Percentiles rank a stretch among this genome's conserved stretches.
Evolutionary conservation across 2,113 vertebrate genomes (phyloP).

Genomic region (Mus pahari): DNA sequence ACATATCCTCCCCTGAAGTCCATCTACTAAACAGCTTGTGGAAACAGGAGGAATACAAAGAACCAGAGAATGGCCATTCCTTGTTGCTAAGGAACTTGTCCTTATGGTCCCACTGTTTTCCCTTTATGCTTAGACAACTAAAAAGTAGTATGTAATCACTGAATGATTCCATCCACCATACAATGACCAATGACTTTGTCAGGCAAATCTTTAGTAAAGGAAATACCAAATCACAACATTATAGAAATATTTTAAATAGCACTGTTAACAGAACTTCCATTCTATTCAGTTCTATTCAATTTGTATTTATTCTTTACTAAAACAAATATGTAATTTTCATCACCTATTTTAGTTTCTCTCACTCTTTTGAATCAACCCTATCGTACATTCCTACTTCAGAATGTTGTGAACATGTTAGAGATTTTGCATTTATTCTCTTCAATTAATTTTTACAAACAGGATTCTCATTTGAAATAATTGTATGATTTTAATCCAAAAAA

Average conservation of each 20-base stretch:
- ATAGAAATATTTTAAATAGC: not conserved
- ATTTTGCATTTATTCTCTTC: not conserved
- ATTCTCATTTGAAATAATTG: slow-evolving; percentile 61
- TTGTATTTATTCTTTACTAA: slow-evolving; percentile 47
- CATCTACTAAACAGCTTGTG: not conserved
- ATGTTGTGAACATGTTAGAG: not conserved
- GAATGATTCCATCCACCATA: not conserved
- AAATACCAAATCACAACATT: slow-evolving; percentile 51
- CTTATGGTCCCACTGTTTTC: not conserved
- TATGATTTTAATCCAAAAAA: slow-evolving; percentile 62
- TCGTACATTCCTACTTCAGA: not conserved
- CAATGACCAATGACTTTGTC: slow-evolving; percentile 22
- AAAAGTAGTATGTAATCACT: not conserved
- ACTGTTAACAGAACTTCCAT: not conserved
- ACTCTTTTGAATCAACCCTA: not conserved
- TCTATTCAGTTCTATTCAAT: not conserved
- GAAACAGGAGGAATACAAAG: not conserved
- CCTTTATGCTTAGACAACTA: not conserved
- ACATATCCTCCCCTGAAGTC: not conserved
- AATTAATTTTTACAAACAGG: slow-evolving; percentile 39
- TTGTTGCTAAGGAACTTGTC: not conserved
- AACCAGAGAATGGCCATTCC: not conserved
- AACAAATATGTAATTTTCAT: not conserved
- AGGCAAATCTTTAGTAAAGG: slow-evolving; percentile 1
- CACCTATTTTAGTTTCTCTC: not conserved